These are phyloP conservation scores for Rhynchotus rufescens DNA, from an alignment of 2,797 vertebrate genomes.

Conservation along the genomic window DNA sequence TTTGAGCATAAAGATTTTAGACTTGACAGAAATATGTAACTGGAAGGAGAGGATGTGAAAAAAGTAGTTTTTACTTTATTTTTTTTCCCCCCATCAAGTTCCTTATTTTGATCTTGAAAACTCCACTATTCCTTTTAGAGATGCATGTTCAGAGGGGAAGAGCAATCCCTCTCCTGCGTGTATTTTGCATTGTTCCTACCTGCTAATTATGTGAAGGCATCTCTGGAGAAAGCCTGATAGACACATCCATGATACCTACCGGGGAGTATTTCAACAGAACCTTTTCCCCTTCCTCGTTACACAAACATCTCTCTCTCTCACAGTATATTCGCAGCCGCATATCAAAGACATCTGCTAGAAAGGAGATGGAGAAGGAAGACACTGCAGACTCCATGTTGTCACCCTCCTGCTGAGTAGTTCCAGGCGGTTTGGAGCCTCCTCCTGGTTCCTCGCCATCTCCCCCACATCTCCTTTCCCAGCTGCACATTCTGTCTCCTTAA, in stretches of 20 bases:
- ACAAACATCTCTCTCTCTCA: background rate
- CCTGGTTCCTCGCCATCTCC: constrained; percentile 4
- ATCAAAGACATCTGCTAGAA: constrained; percentile 1
- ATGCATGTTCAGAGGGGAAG: background rate
- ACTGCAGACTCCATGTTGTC: constrained; percentile 7
- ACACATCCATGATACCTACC: constrained; percentile 3
- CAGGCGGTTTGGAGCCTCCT: constrained; percentile 34
- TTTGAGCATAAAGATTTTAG: background rate
- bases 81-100: background rate
- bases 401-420: constrained; percentile 37
- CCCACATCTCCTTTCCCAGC: background rate
- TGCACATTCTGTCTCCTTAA: constrained; percentile 37
- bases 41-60: background rate
- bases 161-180: background rate
- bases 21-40: background rate
- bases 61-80: background rate
- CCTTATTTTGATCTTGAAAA: constrained; percentile 13
- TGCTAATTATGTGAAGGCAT: constrained; percentile 26
- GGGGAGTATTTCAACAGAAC: background rate
- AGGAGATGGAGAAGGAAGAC: constrained; percentile 21
- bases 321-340: background rate
- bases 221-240: constrained; percentile 22
- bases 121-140: background rate
- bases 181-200: background rate
- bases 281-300: constrained; percentile 5